Percentiles rank a stretch among this genome's conserved stretches.
Conservation (phyloP, 2,888 invertebrate species). For the Oscheius myriophilus region DNA sequence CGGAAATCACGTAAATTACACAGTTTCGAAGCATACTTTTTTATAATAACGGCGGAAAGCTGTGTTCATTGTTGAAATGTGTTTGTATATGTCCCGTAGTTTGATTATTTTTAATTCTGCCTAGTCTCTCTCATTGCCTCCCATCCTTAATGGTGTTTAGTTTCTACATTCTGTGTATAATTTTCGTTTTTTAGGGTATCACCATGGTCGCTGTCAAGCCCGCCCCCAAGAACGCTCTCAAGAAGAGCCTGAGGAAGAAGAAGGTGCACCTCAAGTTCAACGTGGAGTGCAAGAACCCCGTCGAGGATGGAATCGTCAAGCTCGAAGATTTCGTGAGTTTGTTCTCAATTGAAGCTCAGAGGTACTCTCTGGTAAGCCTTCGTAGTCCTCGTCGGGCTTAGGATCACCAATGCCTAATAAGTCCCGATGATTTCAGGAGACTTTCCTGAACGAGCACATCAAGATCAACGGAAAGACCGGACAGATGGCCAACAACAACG, state of each 20-base stretch:
- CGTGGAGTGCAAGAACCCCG: slow-evolving; percentile 98
- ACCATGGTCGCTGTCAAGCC: slow-evolving; percentile 20
- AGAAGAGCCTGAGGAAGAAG: slow-evolving; percentile 81
- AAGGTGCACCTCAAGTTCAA: slow-evolving; percentile 89
- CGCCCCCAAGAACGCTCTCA: slow-evolving; percentile 43
- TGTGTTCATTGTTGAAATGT: neutral
- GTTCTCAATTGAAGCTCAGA: neutral
- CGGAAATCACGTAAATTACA: too few relatives aligned
- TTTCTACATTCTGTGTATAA: neutral
- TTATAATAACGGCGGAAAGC: too few relatives aligned
- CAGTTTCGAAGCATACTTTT: neutral
- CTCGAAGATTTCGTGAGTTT: slow-evolving; percentile 91
- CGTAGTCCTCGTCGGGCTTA: slow-evolving; percentile 46
- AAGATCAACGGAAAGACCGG: slow-evolving; percentile 96
- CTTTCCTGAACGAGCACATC: slow-evolving; percentile 74
- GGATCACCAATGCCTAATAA: slow-evolving; percentile 64
- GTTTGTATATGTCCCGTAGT: too few relatives aligned
- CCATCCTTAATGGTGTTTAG: too few relatives aligned
- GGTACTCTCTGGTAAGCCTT: neutral
- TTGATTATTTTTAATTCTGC: too few relatives aligned
- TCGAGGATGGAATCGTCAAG: slow-evolving; percentile 98
- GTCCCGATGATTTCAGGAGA: slow-evolving; percentile 72
- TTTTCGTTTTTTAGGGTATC: slow-evolving; percentile 8
- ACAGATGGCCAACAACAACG: slow-evolving; percentile 91
- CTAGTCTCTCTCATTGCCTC: too few relatives aligned